Evolutionary conservation across 1,140 invertebrate species (phyloP).

Genomic region (Drosophila truncata): DNA sequence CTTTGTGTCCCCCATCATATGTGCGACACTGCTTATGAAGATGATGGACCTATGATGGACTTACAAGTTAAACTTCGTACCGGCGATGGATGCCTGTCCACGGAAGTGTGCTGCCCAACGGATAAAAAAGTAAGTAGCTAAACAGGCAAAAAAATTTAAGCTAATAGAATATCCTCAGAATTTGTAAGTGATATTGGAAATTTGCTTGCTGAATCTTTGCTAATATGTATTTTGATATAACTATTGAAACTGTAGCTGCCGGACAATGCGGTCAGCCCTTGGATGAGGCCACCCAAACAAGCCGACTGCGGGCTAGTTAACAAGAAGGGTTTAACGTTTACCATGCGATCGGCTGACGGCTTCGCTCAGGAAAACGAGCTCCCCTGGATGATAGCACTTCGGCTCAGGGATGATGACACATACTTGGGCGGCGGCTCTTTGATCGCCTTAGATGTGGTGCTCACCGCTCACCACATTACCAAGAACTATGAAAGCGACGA

Average conservation of each 20-base stretch:
- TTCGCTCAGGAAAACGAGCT: constrained; percentile 88
- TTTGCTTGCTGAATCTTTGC: background rate
- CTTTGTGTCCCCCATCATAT: background rate
- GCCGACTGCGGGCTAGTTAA: background rate
- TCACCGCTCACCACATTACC: constrained; percentile 87
- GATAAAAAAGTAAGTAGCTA: background rate
- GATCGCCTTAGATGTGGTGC: constrained; percentile 88
- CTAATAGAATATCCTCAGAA: background rate
- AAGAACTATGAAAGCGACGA: constrained; percentile 86
- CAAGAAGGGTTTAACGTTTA: background rate
- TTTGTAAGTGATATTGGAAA: background rate
- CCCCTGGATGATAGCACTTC: constrained; percentile 93
- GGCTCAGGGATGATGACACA: constrained; percentile 88
- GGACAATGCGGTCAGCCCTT: background rate
- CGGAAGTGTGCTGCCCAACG: background rate
- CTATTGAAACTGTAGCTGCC: background rate
- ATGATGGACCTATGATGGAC: background rate
- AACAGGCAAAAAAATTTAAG: background rate
- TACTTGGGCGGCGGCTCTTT: constrained; percentile 89
- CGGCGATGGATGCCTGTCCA: background rate
- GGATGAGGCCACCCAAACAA: constrained; percentile 53
- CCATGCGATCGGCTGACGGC: no score
- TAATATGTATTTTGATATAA: background rate
- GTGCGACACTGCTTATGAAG: background rate
- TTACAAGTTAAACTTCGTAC: background rate